Evolutionary conservation across 2,888 invertebrate species (phyloP).

Genomic region (Portevinia maculata): DNA sequence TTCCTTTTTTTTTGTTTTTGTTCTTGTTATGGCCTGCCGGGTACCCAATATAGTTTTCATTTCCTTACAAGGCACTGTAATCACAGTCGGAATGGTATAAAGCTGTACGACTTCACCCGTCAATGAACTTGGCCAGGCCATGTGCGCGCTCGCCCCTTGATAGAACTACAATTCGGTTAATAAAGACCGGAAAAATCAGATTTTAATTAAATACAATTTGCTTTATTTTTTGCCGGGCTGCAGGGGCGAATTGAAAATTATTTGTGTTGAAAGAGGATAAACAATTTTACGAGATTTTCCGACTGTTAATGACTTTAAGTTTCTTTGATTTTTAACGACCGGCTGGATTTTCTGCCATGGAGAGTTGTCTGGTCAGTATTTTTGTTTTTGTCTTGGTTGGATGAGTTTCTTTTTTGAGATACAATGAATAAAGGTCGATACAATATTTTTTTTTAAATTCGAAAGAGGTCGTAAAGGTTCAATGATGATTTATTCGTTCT

Average conservation of each 20-base stretch:
- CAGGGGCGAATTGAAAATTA: conserved; percentile 13
- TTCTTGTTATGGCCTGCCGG: too few relatives aligned
- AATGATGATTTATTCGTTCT: too few relatives aligned
- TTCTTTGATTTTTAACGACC: conserved; percentile 29
- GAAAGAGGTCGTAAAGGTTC: too few relatives aligned
- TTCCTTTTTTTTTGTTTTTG: too few relatives aligned
- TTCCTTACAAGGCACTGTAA: conserved; percentile 9
- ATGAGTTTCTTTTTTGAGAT: too few relatives aligned
- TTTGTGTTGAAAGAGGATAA: conserved; percentile 40
- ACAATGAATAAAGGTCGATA: too few relatives aligned
- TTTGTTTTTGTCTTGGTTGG: neutral
- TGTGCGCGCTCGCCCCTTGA: conserved; percentile 26
- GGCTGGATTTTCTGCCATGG: conserved; percentile 4
- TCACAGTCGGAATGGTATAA: neutral
- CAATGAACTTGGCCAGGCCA: conserved; percentile 21
- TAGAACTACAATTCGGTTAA: conserved; percentile 68
- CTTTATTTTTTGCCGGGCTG: neutral
- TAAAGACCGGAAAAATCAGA: conserved; percentile 54
- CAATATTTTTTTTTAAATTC: too few relatives aligned
- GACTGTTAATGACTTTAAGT: conserved; percentile 46
- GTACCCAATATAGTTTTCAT: conserved; percentile 38
- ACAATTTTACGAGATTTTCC: conserved; percentile 34
- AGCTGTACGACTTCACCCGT: too few relatives aligned
- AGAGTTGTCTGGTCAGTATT: conserved; percentile 12
- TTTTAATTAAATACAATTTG: conserved; percentile 64